These are phyloP conservation scores for Chrysolina americana DNA, from an alignment of 2,888 invertebrate genomes.

Conservation along the genomic window DNA sequence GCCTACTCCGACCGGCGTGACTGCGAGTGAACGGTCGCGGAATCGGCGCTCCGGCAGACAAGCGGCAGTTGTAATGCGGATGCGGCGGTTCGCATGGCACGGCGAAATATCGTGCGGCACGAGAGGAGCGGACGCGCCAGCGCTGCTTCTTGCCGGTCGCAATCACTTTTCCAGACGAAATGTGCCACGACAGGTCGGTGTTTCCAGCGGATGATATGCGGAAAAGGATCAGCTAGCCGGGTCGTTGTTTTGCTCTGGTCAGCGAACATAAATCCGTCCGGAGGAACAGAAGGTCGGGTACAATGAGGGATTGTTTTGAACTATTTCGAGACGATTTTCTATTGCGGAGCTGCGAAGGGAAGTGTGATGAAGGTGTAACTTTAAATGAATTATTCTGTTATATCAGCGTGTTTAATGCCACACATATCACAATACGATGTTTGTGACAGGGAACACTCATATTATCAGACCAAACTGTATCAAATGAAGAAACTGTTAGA, in stretches of 20 bases:
- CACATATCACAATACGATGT: too few relatives aligned
- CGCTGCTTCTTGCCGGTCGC: constrained; percentile 48
- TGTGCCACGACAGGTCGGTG: constrained; percentile 16
- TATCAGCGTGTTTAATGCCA: too few relatives aligned
- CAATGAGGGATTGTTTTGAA: too few relatives aligned
- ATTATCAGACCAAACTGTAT: too few relatives aligned
- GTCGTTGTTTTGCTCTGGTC: constrained; percentile 23
- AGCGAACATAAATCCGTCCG: constrained; percentile 5
- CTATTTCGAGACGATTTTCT: too few relatives aligned
- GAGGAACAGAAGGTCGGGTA: neutral
- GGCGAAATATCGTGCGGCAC: constrained; percentile 49
- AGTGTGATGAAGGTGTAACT: too few relatives aligned
- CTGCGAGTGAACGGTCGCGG: constrained; percentile 42
- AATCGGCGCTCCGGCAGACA: constrained; percentile 39
- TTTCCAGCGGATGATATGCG: constrained; percentile 23
- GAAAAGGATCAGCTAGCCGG: constrained; percentile 19
- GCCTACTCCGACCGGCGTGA: constrained; percentile 49
- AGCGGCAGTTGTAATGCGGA: constrained; percentile 65
- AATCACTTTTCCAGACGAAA: constrained; percentile 29
- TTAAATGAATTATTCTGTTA: too few relatives aligned
- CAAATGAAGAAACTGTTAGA: too few relatives aligned
- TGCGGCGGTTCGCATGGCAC: constrained; percentile 63
- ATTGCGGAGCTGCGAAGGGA: too few relatives aligned
- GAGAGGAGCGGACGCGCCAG: constrained; percentile 58
- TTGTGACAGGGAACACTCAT: too few relatives aligned